Base-by-base conservation (phyloP, 1,140 invertebrate genomes). In the Drosophila prosaltans region DNA sequence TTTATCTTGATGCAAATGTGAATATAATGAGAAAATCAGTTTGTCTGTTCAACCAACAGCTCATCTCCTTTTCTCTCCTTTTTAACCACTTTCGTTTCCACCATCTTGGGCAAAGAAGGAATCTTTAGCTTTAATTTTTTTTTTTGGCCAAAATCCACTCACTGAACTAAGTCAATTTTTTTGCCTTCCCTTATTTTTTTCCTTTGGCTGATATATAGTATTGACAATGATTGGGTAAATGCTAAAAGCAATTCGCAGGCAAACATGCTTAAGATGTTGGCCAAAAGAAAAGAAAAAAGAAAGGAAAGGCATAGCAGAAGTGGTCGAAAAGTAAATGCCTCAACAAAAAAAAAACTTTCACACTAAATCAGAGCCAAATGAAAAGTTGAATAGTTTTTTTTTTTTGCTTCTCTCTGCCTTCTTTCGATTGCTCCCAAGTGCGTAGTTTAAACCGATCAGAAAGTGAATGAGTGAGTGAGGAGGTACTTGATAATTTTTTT, bases 181-280 rank as follows among this genome's bases (percentile, higher is more conserved):
- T 51, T 3, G 21, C 45, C 21, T 48, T 48, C 21, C 21, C 21
- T 48, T 24, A 26, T 51, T 51, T 26, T 51, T 89, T 89, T 78
- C 26, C 26, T 51, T 26, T 51, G 84, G 84, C 75, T 84, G 84
- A 90, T 88, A 84, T 89, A 36, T 36, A 36, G 32, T 36, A 88
- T 88, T 89, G 78, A 88, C 58, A 73, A 80, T 72, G 89, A 88
- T 88, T 89, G 78, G 83, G 84, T 81, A 78, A 83, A 89, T 61
- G 54, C 61, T 26, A 39, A 59, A 65, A 58, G 62, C 43, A 72
- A 70, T 61, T 65, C 60, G n/a, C 21, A 45, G 28, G 30, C 55
- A 51, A 51, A 51, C 45, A 51, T 51, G 45, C 45, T 51, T 51
- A 51, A 51, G 45, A 48, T 48, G 32, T 65, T 81, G 80, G 82